A percentile compares a stretch with the other conserved stretches of the same genome.
Evolutionary conservation across 2,888 invertebrate genomes (phyloP).

Genomic region (Coelinius sp.): DNA sequence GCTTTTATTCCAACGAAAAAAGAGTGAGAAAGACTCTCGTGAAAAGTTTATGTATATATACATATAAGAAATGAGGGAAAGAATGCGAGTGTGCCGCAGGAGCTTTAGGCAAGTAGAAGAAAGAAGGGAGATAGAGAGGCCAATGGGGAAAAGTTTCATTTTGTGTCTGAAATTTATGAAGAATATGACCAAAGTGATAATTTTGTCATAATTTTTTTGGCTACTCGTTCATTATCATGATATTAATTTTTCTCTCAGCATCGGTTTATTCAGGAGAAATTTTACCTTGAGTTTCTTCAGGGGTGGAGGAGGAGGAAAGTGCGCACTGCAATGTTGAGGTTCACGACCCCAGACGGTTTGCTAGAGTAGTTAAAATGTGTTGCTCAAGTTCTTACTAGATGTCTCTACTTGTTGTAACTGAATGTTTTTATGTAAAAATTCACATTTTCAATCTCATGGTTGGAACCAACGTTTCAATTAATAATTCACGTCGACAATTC

Average conservation of each 20-base stretch:
- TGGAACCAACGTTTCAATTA: too few species aligned
- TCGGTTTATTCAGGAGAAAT: neutral
- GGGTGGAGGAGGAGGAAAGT: neutral
- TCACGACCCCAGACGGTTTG: conserved; percentile 36
- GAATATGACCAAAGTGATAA: conserved; percentile 2
- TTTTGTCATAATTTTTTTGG: neutral
- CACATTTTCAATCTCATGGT: too few species aligned
- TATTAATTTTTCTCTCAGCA: neutral
- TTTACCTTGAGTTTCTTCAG: neutral
- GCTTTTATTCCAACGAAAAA: conserved; percentile 21
- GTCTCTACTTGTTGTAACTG: conserved; percentile 48
- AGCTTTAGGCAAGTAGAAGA: neutral
- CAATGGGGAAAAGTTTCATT: conserved; percentile 12
- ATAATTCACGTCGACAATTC: too few species aligned
- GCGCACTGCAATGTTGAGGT: conserved; percentile 37
- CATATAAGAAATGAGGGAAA: conserved; percentile 6
- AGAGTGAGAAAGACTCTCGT: conserved; percentile 2
- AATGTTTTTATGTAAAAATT: neutral
- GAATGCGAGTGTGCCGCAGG: conserved; percentile 5
- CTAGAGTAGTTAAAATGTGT: conserved; percentile 37
- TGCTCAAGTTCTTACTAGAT: conserved; percentile 53
- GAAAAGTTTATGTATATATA: conserved; percentile 4
- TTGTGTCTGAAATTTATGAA: conserved; percentile 21
- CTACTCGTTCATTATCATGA: neutral
- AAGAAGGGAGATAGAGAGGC: neutral